Evolutionary conservation across 2,888 invertebrate species (phyloP).

Genomic region (Adela reaumurella): DNA sequence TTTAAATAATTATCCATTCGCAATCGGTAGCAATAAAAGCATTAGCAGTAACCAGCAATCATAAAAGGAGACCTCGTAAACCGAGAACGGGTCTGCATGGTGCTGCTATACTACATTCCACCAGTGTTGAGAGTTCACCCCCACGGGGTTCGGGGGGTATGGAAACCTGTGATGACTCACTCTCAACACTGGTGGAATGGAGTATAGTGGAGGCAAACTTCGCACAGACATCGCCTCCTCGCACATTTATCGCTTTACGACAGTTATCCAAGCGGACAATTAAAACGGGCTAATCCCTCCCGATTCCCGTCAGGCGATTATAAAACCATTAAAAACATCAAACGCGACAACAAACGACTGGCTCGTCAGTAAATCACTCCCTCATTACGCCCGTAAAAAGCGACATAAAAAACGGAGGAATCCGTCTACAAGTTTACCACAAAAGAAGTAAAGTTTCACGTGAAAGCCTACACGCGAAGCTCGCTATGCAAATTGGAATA

Average conservation of each 20-base stretch:
- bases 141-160: too few relatives aligned
- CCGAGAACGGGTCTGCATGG: too few relatives aligned
- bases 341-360: slow-evolving; percentile 19
- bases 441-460: neutral
- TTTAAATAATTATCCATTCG: neutral
- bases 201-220: neutral
- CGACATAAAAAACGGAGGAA: slow-evolving; percentile 17
- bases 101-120: too few relatives aligned
- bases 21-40: neutral
- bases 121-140: too few relatives aligned
- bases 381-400: slow-evolving; percentile 26
- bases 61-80: neutral
- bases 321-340: slow-evolving; percentile 25
- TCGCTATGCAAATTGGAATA: slow-evolving; percentile 10
- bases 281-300: neutral
- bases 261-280: neutral
- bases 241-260: too few relatives aligned
- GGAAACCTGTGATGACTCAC: too few relatives aligned
- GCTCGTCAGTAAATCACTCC: slow-evolving; percentile 25
- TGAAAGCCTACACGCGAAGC: neutral
- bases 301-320: slow-evolving; percentile 16
- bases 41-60: neutral
- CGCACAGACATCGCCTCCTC: neutral
- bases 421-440: neutral
- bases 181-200: too few relatives aligned